Evolutionary conservation across 2,888 invertebrate genomes (phyloP).

Genomic region (Acanthosepion pharaonis): DNA sequence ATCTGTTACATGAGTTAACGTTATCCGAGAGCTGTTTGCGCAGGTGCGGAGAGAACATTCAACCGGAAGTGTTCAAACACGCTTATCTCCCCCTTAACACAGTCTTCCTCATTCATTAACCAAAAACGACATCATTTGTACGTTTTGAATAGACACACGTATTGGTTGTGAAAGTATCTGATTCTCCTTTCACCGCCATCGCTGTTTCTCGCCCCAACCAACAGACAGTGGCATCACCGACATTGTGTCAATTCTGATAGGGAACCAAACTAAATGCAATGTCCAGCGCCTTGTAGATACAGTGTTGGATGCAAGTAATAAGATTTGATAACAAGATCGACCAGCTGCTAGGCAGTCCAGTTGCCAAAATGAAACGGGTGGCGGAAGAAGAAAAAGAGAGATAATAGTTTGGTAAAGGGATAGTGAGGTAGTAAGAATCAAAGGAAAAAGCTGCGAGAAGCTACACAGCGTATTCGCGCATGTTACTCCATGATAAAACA

Average conservation of each 20-base stretch:
- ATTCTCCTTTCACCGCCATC: neutral
- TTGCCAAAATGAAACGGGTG: neutral
- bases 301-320: neutral
- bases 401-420: neutral
- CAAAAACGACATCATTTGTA: neutral
- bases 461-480: too few relatives aligned
- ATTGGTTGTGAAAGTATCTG: neutral
- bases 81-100: neutral
- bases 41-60: neutral
- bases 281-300: neutral
- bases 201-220: neutral
- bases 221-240: neutral
- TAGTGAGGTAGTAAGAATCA: too few relatives aligned
- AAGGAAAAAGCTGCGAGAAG: too few relatives aligned
- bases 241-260: neutral
- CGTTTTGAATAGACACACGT: neutral
- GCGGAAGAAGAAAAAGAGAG: neutral
- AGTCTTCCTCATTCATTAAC: neutral
- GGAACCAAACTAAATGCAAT: neutral
- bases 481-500: too few relatives aligned
- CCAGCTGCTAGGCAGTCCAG: neutral
- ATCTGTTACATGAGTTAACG: neutral
- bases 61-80: conserved; percentile 18
- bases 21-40: neutral
- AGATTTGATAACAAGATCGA: neutral